phyloP scores from a whole-genome alignment of 2,113 vertebrate species.

The Anguilla rostrata region DNA sequence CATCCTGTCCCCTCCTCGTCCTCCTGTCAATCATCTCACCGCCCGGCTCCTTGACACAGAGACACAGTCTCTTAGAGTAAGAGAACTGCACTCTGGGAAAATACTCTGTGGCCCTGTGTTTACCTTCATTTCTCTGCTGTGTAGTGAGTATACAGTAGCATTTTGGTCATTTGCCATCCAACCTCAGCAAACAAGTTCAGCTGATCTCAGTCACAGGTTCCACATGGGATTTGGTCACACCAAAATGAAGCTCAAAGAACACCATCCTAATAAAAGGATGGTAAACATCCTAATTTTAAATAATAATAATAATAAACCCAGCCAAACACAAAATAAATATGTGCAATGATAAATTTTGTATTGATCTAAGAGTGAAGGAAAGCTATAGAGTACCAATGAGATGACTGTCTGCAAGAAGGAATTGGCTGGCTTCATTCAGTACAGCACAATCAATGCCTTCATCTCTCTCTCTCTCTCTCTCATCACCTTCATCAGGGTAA shows the following conservation, averaged over 20 bases:
- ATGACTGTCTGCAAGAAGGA: neutral
- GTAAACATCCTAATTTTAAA: no score
- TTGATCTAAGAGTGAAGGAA: neutral
- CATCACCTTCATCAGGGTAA: constrained; percentile 6
- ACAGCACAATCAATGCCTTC: constrained; percentile 27
- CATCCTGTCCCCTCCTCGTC: neutral
- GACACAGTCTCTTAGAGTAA: neutral
- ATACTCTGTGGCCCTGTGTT: constrained; percentile 60
- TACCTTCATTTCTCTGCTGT: constrained; percentile 65
- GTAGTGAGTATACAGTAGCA: constrained; percentile 68
- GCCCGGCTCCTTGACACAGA: neutral
- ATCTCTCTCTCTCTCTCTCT: constrained; percentile 9
- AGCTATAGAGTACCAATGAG: neutral
- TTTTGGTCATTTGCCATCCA: constrained; percentile 60
- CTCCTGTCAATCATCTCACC: neutral
- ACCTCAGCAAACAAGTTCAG: constrained; percentile 73
- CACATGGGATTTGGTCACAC: constrained; percentile 55
- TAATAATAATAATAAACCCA: neutral
- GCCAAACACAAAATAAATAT: neutral
- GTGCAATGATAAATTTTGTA: neutral
- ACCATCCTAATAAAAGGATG: no score
- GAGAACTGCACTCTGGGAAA: neutral
- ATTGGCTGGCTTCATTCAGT: neutral
- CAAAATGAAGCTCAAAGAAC: constrained; percentile 35
- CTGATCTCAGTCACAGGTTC: constrained; percentile 73